phyloP scores from a whole-genome alignment of 92 coral and sea anemone genomes.

The Actinostola sp. region DNA sequence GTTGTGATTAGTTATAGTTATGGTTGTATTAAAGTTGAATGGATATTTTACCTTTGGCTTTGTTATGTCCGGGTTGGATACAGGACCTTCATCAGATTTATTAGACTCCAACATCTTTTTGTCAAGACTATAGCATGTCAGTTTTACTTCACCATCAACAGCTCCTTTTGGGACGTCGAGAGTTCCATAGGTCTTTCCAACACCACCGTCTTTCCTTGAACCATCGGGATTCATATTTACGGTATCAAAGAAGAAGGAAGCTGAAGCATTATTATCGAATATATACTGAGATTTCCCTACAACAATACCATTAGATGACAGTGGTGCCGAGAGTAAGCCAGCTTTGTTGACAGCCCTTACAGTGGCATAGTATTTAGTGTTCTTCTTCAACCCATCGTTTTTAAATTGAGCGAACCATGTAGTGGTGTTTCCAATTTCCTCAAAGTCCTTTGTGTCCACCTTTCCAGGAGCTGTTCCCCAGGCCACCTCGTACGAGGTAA shows the following conservation, averaged over 20 bases:
- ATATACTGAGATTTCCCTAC: constrained; percentile 94
- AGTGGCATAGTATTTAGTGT: constrained; percentile 78
- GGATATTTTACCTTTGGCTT: constrained; percentile 67
- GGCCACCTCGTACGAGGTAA: constrained; percentile 90
- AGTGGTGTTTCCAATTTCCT: constrained; percentile 85
- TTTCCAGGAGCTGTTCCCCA: constrained; percentile 94
- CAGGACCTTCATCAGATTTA: constrained; percentile 83
- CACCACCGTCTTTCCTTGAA: constrained; percentile 75
- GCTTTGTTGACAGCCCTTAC: constrained; percentile 91
- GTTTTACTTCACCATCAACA: constrained; percentile 76
- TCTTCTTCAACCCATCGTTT: constrained; percentile 64
- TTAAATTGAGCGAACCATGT: constrained; percentile 87
- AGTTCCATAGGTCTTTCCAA: constrained; percentile 88
- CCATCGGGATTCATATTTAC: constrained; percentile 75
- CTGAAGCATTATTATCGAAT: constrained; percentile 75
- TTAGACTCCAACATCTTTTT: constrained; percentile 51
- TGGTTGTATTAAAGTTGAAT: not conserved
- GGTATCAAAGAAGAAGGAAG: constrained; percentile 89
- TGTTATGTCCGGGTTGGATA: constrained; percentile 68
- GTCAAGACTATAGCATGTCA: constrained; percentile 75
- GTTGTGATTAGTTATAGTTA: not conserved
- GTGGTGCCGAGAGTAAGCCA: constrained; percentile 74
- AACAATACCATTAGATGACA: constrained; percentile 86
- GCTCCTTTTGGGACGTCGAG: constrained; percentile 85
- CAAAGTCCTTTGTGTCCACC: constrained; percentile 70